phyloP scores from a whole-genome alignment of 2,797 vertebrate species.

The Nyctalus aviator region DNA sequence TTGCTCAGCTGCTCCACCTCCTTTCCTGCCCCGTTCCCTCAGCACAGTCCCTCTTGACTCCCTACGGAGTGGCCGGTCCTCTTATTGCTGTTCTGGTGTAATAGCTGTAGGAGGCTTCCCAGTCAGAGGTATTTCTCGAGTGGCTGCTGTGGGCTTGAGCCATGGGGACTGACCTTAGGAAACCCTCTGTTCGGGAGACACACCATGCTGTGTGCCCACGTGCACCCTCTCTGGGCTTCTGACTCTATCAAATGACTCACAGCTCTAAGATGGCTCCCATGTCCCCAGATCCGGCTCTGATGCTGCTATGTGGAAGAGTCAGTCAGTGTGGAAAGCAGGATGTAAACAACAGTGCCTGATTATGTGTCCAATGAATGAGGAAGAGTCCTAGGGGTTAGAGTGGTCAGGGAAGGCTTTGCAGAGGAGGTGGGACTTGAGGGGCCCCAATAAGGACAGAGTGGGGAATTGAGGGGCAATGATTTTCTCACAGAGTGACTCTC shows the following conservation, averaged over 20 bases:
- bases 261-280: neutral
- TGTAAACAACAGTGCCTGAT: too few relatives aligned
- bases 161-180: too few relatives aligned
- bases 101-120: neutral
- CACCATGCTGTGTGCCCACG: neutral
- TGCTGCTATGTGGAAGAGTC: neutral
- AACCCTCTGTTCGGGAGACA: neutral
- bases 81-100: neutral
- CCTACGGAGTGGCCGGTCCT: neutral
- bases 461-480: neutral
- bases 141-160: neutral
- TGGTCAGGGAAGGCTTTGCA: neutral
- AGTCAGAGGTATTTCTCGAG: neutral
- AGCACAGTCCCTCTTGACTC: neutral
- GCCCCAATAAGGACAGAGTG: neutral
- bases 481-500: neutral
- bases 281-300: neutral
- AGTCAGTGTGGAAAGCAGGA: neutral
- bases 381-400: neutral
- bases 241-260: neutral
- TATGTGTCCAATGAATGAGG: neutral
- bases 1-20: neutral
- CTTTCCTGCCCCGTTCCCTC: neutral
- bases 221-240: neutral
- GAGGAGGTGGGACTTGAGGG: neutral